Percentiles rank a stretch among this genome's conserved stretches.
These are phyloP conservation scores for cattle (Bos taurus) DNA, from an alignment of 2,113 vertebrate genomes.

Conservation along the genomic window ARS-UCD2.0 NC_037351.1:22474501-22475000, in stretches of 20 bases:
- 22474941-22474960: not conserved
- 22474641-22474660: not conserved
- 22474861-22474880: not conserved
- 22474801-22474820: not conserved
- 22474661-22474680: not conserved
- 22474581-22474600: not conserved
- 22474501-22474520: not conserved
- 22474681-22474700: not conserved
- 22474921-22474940: not conserved
- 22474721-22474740: not conserved
- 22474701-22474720: not conserved
- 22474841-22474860: not conserved
- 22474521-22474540: not conserved
- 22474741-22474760: not conserved
- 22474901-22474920: too few relatives aligned
- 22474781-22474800: not conserved
- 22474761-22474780: conserved; percentile 34
- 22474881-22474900: not conserved
- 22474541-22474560: not conserved
- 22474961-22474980: not conserved
- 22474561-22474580: not conserved
- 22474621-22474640: conserved; percentile 13
- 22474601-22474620: conserved; percentile 18
- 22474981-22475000: not conserved
- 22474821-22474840: conserved; percentile 50